Conservation (phyloP, 2,888 invertebrate genomes). For the Physocephala rufipes region DNA sequence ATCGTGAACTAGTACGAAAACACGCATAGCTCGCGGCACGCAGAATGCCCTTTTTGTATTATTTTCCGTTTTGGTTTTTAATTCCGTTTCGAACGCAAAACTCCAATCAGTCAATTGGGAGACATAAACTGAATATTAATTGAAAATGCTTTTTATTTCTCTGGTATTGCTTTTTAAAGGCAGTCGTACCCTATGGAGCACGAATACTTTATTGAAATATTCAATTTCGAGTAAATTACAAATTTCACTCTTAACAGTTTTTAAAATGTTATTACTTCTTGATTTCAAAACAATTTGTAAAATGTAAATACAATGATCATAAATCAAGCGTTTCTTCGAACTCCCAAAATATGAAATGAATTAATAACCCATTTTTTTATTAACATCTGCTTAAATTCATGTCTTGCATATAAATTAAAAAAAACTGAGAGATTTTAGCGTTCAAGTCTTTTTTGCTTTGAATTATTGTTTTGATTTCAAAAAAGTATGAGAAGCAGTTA, state of each 20-base stretch:
- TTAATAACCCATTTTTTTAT: too few species aligned
- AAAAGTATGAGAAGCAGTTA: too few species aligned
- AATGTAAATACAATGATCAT: background rate
- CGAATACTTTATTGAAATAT: background rate
- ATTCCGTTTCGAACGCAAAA: background rate
- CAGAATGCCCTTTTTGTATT: background rate
- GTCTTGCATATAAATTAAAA: too few species aligned
- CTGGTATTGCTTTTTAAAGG: background rate
- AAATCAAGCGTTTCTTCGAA: background rate
- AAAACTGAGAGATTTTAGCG: too few species aligned
- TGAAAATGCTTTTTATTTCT: background rate
- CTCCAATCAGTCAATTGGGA: background rate
- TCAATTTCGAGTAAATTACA: background rate
- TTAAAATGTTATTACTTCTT: background rate
- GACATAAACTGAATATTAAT: conserved; percentile 13
- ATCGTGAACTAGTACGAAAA: conserved; percentile 1
- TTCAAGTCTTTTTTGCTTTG: too few species aligned
- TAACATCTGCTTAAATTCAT: too few species aligned
- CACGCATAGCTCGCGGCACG: background rate
- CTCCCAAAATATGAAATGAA: background rate
- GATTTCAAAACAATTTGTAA: too few species aligned
- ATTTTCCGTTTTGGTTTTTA: background rate
- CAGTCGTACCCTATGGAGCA: background rate
- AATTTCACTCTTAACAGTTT: background rate
- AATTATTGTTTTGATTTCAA: too few species aligned